Base-by-base conservation (phyloP, 1,140 invertebrate species). In the Schmidtea mediterranea region DNA sequence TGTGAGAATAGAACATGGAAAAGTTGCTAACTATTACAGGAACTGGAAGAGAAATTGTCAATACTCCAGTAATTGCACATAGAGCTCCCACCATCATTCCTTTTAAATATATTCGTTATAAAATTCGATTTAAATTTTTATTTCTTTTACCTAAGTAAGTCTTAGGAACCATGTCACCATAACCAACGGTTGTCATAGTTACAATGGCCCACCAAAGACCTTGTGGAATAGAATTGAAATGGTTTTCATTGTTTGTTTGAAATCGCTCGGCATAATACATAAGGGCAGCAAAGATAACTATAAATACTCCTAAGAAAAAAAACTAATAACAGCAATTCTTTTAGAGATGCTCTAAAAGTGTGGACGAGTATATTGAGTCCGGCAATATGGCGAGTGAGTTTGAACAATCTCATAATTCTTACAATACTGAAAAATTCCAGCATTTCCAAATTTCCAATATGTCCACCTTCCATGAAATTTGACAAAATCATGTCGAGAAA, bases 271-370 rank as follows among this genome's bases (percentile, higher is more conserved):
- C 87, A 74, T 92, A 94, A 73, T 90, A 95, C 58, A 92, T 84
- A 58, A 84, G 82, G 69, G 80, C 86, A 58, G 83, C 87, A 75
- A 94, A 95, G 63, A 95, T 77, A 62, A 94, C 81, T 67, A 94
- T 82, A 70, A 86, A 86, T 80, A 77, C 65, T 73, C 78, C 65
- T 62, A 98, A 77, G 77, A 98, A 98, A 98, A 78, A 98, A 97
- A 73, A 98, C 97, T 70, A 97, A 79, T 66, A 97, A 75, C 66
- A 86, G 87, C 60, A 98, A 78, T 74, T 98, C 92, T 70, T 89
- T 77, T 81, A 95, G 90, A 62, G 87, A 95, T 63, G 92, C 90
- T 72, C 90, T 94, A 61, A 98, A 77, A 57, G 92, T 98, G 65
- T 90, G 79, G 38, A 63, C 63, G n/a, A 68, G 57, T 49, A 68